phyloP scores from a whole-genome alignment of 2,797 vertebrate species.

The Hozukius guyotensis region DNA sequence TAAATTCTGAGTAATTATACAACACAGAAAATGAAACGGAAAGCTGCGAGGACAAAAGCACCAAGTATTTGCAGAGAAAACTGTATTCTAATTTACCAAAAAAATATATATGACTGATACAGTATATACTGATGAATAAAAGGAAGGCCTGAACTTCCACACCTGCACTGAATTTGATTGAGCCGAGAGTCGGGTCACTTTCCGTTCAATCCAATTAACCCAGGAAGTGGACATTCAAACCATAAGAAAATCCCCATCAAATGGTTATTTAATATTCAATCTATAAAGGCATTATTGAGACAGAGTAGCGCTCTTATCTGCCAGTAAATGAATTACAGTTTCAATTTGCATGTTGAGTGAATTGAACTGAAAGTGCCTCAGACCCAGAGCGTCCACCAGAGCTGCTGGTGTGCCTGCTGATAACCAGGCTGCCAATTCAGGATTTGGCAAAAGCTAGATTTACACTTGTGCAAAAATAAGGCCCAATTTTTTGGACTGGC shows the following conservation, averaged over 20 bases:
- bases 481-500: not conserved
- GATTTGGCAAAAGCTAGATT: constrained; percentile 36
- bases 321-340: constrained; percentile 74
- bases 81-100: not conserved
- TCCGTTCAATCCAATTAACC: constrained; percentile 48
- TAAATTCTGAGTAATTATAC: not conserved
- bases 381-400: constrained; percentile 45
- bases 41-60: not conserved
- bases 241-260: constrained; percentile 48
- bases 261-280: constrained; percentile 69
- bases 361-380: constrained; percentile 63
- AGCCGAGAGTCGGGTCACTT: constrained; percentile 7
- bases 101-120: not conserved
- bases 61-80: not conserved
- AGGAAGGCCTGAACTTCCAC: not conserved
- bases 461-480: not conserved
- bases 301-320: constrained; percentile 68
- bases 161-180: not conserved
- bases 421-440: constrained; percentile 49
- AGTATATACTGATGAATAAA: not conserved
- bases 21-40: not conserved
- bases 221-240: constrained; percentile 50
- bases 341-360: constrained; percentile 78
- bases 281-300: constrained; percentile 70
- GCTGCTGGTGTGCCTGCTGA: constrained; percentile 44